These are phyloP conservation scores for Cinclus mexicanus DNA, from an alignment of 2,113 vertebrate genomes.

Conservation along the genomic window DNA sequence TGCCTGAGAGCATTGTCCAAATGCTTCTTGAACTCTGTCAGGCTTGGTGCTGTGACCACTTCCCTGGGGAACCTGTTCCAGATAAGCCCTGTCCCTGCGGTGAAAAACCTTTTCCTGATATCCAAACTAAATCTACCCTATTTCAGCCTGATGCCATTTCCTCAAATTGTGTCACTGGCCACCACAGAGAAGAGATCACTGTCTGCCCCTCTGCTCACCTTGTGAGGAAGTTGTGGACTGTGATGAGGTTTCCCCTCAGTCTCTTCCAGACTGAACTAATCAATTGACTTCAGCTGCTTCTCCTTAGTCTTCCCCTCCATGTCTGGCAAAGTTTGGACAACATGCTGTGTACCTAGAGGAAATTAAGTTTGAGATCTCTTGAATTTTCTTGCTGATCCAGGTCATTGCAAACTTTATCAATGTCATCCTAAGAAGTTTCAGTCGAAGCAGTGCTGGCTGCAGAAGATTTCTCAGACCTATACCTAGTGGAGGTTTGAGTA, in stretches of 20 bases:
- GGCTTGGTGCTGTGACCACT: neutral
- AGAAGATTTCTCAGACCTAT: neutral
- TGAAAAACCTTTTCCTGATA: neutral
- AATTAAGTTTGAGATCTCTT: neutral
- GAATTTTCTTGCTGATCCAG: neutral
- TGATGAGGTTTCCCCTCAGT: neutral
- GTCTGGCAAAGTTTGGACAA: neutral
- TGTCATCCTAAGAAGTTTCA: neutral
- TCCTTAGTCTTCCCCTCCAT: too few species aligned
- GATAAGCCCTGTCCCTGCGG: neutral
- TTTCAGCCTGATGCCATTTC: neutral
- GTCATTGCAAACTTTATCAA: neutral
- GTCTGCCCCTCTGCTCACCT: neutral
- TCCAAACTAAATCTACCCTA: neutral
- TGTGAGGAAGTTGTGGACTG: accelerated
- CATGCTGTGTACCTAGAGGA: neutral
- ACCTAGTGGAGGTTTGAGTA: neutral
- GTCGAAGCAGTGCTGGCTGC: neutral
- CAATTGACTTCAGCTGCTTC: neutral
- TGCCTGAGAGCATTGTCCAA: neutral
- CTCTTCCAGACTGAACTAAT: neutral
- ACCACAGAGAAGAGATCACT: neutral
- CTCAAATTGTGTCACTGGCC: accelerated
- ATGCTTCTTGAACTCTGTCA: neutral
- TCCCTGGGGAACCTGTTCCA: neutral